Percentiles rank a stretch among this genome's conserved stretches.
Conservation (phyloP, 1,140 invertebrate genomes). For the Drosophila nigrodunni region DNA sequence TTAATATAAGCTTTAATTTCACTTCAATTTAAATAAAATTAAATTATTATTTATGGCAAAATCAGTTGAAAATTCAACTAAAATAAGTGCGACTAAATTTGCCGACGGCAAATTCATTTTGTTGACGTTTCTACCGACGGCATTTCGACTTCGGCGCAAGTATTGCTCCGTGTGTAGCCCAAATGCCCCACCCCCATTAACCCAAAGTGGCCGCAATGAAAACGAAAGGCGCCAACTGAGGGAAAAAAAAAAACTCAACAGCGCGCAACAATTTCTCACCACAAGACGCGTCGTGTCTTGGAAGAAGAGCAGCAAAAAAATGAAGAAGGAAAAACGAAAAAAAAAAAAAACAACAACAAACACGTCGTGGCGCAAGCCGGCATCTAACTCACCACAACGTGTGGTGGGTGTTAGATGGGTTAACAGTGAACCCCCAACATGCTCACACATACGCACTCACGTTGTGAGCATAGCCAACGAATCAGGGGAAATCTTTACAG, state of each 20-base stretch:
- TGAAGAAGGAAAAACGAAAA: not conserved
- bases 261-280: constrained; percentile 78
- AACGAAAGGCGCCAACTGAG: constrained; percentile 65
- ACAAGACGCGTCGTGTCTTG: constrained; percentile 69
- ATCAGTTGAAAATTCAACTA: not conserved
- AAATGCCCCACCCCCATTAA: constrained; percentile 2
- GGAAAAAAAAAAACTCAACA: constrained; percentile 56
- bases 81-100: constrained; percentile 3
- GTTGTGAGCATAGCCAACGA: constrained; percentile 63
- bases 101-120: constrained; percentile 60
- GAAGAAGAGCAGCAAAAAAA: constrained; percentile 15
- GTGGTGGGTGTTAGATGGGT: constrained; percentile 19
- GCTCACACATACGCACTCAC: not conserved
- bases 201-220: constrained; percentile 56
- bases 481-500: constrained; percentile 73
- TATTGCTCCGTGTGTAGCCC: not conserved
- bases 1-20: too few relatives aligned
- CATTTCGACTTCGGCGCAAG: constrained; percentile 36
- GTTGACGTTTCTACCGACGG: constrained; percentile 60
- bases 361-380: constrained; percentile 30
- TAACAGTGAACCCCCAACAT: constrained; percentile 21
- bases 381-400: constrained; percentile 76
- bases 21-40: too few relatives aligned
- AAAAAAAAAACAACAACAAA: constrained; percentile 29
- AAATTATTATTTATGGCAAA: not conserved